These are phyloP conservation scores for Diarsia brunnea DNA, from an alignment of 2,888 invertebrate species.

Conservation along the genomic window DNA sequence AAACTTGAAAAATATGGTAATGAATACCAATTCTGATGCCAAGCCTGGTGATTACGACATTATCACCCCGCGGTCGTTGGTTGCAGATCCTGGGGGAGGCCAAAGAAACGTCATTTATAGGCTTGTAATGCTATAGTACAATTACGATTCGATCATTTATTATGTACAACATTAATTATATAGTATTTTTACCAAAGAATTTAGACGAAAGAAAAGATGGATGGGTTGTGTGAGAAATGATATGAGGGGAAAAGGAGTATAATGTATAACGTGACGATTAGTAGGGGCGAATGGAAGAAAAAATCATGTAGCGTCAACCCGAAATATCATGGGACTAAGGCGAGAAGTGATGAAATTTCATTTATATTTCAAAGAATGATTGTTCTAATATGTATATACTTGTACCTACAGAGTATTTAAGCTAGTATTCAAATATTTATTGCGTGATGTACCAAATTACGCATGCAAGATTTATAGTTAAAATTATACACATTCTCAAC, in stretches of 20 bases:
- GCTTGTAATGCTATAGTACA: conserved; percentile 9
- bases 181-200: not conserved
- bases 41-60: conserved; percentile 33
- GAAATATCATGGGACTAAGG: too few species aligned
- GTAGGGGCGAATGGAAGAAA: too few species aligned
- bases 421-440: not conserved
- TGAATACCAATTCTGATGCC: conserved; percentile 33
- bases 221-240: too few species aligned
- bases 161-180: not conserved
- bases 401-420: too few species aligned
- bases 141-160: conserved; percentile 4
- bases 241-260: too few species aligned
- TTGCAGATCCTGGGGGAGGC: conserved; percentile 24
- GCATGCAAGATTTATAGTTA: too few species aligned
- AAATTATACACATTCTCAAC: too few species aligned
- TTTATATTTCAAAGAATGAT: not conserved
- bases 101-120: conserved; percentile 15
- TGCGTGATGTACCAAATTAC: too few species aligned
- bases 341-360: not conserved
- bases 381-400: too few species aligned
- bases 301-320: too few species aligned
- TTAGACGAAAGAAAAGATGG: not conserved
- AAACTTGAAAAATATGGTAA: conserved; percentile 47
- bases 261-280: too few species aligned
- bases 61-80: conserved; percentile 60